phyloP scores from a whole-genome alignment of 1,140 invertebrate species.

The Mactra quadrangularis region DNA sequence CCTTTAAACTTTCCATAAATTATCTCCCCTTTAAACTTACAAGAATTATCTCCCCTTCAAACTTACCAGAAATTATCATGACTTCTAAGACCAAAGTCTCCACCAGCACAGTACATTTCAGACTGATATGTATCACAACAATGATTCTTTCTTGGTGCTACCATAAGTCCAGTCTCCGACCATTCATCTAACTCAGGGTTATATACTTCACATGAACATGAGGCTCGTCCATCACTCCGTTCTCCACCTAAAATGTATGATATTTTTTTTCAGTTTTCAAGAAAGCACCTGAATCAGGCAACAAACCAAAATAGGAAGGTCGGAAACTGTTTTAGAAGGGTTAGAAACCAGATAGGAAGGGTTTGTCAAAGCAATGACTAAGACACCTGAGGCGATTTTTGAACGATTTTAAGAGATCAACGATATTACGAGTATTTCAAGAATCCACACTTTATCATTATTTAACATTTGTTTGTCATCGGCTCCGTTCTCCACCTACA shows the following conservation, averaged over 20 bases:
- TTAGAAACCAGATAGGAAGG: too few species aligned
- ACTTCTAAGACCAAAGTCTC: conserved; percentile 61
- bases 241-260: conserved; percentile 68
- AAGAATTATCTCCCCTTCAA: background rate
- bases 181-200: conserved; percentile 66
- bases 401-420: too few species aligned
- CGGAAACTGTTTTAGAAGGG: too few species aligned
- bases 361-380: too few species aligned
- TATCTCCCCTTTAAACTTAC: too few species aligned
- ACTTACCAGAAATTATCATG: conserved; percentile 73
- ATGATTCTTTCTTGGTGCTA: conserved; percentile 63
- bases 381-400: too few species aligned
- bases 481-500: too few species aligned
- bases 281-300: background rate
- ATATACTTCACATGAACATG: conserved; percentile 70
- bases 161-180: conserved; percentile 66
- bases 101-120: conserved; percentile 69
- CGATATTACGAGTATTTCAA: too few species aligned
- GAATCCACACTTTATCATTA: too few species aligned
- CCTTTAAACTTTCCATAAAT: too few species aligned
- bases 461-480: too few species aligned
- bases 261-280: background rate
- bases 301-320: too few species aligned
- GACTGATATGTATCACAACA: conserved; percentile 41
- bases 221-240: conserved; percentile 64